Conservation (phyloP, 2,113 vertebrate genomes). For the Xenotilapia flavipinnis region DNA sequence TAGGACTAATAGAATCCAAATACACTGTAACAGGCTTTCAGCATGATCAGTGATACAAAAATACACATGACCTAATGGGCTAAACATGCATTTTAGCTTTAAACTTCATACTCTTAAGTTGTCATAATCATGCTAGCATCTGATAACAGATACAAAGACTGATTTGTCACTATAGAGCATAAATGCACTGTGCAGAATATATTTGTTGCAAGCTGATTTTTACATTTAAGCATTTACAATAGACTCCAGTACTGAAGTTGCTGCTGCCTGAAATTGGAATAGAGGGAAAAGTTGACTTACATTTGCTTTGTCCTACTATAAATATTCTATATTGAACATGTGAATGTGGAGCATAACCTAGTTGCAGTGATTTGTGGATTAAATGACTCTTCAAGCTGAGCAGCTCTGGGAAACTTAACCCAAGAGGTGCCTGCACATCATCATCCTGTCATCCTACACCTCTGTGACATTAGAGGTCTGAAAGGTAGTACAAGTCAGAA, state of each 20-base stretch:
- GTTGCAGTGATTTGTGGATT: background rate
- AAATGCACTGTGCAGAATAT: background rate
- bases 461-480: conserved; percentile 29
- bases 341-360: conserved; percentile 8
- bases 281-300: background rate
- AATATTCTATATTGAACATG: background rate
- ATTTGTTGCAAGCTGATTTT: background rate
- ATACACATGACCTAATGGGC: background rate
- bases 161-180: background rate
- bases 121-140: background rate
- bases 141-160: background rate
- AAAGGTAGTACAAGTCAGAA: conserved; percentile 35
- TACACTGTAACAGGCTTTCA: background rate
- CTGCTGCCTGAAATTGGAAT: background rate
- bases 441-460: conserved; percentile 17
- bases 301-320: background rate
- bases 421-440: conserved; percentile 18
- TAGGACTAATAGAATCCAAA: background rate
- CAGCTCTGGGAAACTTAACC: conserved; percentile 9
- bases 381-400: background rate
- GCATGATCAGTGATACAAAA: background rate
- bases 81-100: background rate
- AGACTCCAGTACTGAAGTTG: background rate
- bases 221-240: rapidly evolving
- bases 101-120: background rate